Evolutionary conservation across 1,140 invertebrate genomes (phyloP).

Genomic region (Tetranychus urticae): DNA sequence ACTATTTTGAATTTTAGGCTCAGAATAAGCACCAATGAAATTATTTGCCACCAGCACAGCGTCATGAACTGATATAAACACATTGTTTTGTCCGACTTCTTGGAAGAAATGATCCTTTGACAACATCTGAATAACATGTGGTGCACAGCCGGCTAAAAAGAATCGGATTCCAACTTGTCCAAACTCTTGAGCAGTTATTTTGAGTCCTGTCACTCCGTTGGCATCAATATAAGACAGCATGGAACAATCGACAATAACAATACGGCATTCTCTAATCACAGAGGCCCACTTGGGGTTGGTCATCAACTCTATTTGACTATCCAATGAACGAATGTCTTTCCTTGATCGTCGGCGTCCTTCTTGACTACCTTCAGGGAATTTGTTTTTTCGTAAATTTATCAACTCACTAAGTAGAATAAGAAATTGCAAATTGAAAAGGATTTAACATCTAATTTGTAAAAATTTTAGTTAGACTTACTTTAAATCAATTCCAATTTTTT

Average conservation of each 20-base stretch:
- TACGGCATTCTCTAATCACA: background rate
- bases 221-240: slow-evolving; percentile 11
- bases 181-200: background rate
- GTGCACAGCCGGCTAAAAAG: background rate
- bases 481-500: slow-evolving; percentile 23
- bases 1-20: background rate
- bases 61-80: background rate
- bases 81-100: background rate
- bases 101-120: background rate
- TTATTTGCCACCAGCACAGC: background rate
- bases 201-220: slow-evolving; percentile 9
- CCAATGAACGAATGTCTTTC: background rate
- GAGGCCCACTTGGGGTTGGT: background rate
- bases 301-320: background rate
- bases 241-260: slow-evolving; percentile 12
- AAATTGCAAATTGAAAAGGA: background rate
- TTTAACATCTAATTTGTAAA: too few relatives aligned
- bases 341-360: background rate
- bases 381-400: background rate
- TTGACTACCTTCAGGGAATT: background rate
- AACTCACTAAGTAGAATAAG: background rate
- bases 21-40: background rate
- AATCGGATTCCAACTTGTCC: background rate
- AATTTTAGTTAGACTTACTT: background rate
- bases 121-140: background rate